phyloP scores from a whole-genome alignment of 2,113 vertebrate genomes.

The Heloderma charlesbogerti region DNA sequence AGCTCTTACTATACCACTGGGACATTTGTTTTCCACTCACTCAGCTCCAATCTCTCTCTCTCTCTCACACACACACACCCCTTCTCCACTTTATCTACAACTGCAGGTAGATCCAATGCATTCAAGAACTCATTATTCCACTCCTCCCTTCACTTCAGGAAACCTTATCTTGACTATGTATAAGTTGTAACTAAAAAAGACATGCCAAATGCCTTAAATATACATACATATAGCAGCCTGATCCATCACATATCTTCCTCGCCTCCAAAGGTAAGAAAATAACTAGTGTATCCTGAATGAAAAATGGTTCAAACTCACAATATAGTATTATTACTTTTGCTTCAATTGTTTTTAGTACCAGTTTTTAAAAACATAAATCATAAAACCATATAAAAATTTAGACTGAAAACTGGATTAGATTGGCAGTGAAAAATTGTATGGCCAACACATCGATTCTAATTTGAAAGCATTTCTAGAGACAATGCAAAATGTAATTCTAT shows the following conservation, averaged over 20 bases:
- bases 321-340: background rate
- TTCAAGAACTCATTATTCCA: background rate
- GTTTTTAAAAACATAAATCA: slow-evolving; percentile 50
- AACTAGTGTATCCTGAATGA: background rate
- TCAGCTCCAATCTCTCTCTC: background rate
- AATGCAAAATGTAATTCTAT: slow-evolving; percentile 75
- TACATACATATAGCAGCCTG: background rate
- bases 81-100: background rate
- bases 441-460: slow-evolving; percentile 77
- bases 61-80: background rate
- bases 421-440: slow-evolving; percentile 72
- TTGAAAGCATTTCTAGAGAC: slow-evolving; percentile 77
- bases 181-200: background rate
- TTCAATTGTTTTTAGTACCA: slow-evolving; percentile 52
- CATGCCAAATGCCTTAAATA: background rate
- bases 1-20: background rate
- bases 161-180: background rate
- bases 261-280: background rate
- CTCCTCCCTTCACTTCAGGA: background rate
- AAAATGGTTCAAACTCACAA: slow-evolving; percentile 11
- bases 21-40: background rate
- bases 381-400: slow-evolving; percentile 67
- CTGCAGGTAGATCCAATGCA: background rate
- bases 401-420: slow-evolving; percentile 75
- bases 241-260: background rate